Evolutionary conservation across 2,888 invertebrate species (phyloP).

Genomic region (Coecobrya sp.): DNA sequence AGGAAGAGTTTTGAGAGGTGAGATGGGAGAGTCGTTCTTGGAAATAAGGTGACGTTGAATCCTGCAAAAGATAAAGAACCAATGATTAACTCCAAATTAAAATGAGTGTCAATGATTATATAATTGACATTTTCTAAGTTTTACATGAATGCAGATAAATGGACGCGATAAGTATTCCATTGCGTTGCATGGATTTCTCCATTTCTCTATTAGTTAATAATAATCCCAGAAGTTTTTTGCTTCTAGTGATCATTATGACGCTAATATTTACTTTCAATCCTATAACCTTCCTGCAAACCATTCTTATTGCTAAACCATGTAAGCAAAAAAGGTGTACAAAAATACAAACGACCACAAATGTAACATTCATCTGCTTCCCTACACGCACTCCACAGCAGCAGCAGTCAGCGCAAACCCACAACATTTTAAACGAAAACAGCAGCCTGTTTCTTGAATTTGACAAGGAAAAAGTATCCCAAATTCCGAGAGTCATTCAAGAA

Average conservation of each 20-base stretch:
- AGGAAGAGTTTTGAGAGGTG: slow-evolving; percentile 84
- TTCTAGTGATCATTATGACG: slow-evolving; percentile 16
- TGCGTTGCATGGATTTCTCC: background rate
- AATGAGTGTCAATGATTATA: too few relatives aligned
- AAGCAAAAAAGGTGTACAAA: background rate
- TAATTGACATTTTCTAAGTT: too few relatives aligned
- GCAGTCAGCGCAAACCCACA: background rate
- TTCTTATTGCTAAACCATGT: background rate
- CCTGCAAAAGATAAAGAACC: slow-evolving; percentile 78
- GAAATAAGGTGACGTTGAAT: slow-evolving; percentile 84
- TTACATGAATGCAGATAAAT: too few relatives aligned
- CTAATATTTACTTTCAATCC: slow-evolving; percentile 23
- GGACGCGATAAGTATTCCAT: background rate
- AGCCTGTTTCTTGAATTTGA: slow-evolving; percentile 56
- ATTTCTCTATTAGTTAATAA: background rate
- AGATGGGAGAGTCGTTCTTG: slow-evolving; percentile 85
- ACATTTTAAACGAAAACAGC: background rate
- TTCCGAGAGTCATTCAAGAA: slow-evolving; percentile 72
- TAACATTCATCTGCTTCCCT: background rate
- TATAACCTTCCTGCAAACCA: background rate
- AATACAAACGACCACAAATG: background rate
- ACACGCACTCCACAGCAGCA: background rate
- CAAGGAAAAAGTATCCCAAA: slow-evolving; percentile 68
- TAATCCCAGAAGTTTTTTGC: background rate
- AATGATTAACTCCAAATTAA: background rate